Evolutionary conservation across 2,113 vertebrate species (phyloP).

Genomic region (Arizona elegans): DNA sequence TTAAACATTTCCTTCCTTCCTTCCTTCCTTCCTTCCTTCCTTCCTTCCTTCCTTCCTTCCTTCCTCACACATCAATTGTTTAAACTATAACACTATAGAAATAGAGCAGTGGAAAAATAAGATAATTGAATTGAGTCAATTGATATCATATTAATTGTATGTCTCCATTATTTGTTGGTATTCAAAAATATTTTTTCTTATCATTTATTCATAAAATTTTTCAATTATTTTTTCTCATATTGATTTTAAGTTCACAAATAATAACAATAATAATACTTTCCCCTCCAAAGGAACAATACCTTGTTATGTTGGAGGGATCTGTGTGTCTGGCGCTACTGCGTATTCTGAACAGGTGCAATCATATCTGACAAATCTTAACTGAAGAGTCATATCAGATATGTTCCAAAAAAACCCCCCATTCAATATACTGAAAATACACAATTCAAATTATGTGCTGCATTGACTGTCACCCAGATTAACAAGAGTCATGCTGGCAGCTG

Average conservation of each 20-base stretch:
- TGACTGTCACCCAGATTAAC: background rate
- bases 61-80: background rate
- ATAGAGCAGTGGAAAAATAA: conserved; percentile 16
- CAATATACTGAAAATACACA: background rate
- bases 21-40: too few relatives aligned
- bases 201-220: background rate
- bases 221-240: background rate
- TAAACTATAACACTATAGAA: conserved; percentile 8
- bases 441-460: background rate
- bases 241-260: background rate
- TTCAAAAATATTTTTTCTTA: background rate
- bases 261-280: background rate
- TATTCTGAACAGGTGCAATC: background rate
- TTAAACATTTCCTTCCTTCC: background rate
- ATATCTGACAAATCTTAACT: background rate
- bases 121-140: background rate
- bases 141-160: background rate
- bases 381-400: background rate
- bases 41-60: too few relatives aligned
- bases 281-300: too few relatives aligned
- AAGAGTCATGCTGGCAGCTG: background rate
- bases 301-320: background rate
- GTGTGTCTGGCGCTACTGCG: background rate
- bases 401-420: background rate
- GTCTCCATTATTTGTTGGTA: background rate